Evolutionary conservation across 2,797 vertebrate species (phyloP), one percentile per base, ranked within the genome.

Genomic region (Acrossocheilus fasciatus): DNA sequence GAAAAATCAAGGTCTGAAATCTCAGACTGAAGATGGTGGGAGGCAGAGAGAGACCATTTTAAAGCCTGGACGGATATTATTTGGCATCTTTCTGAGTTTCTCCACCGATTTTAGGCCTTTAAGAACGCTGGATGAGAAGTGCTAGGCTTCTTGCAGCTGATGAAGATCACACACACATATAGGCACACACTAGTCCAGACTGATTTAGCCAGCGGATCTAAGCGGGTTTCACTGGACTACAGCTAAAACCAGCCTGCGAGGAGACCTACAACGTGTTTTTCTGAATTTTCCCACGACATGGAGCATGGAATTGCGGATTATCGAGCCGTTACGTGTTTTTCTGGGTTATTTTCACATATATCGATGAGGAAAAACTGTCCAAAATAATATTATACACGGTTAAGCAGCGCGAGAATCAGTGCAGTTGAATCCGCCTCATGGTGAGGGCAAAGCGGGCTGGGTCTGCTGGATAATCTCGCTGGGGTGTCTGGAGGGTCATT

Each of bases 261-360:
- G 74, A 73, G 86, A 77, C 30, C 59, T 36, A 39, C 73, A 84
- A 77, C 83, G 83, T 75, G 82, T 74, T 74, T 73, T 64, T 26
- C 26, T 39, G 7, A 7, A 68, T 89, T 90, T 88, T 88, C 23
- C 54, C 85, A 91, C 94, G 96, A 96, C 92, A 98, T 98, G 97
- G 96, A 98, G 96, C 91, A 93, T 89, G 96, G 96, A 93, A 96
- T 97, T 96, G 95, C 96, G 91, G 96, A 96, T 93, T 94, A 93
- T 88, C 92, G 91, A 89, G 88, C 91, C 91, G 89, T 91, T 85
- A 11, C 85, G 89, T 91, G 89, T 92, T 88, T 87, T 94, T 92
- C 91, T 93, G 69, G 76, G 90, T 88, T 89, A 59, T 45, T 69
- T 69, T 47, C 91, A 91, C 91, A 90, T 69, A 87, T 86, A 77